Conservation (phyloP, 2,888 invertebrate genomes). For the Lamproptera curius region DNA sequence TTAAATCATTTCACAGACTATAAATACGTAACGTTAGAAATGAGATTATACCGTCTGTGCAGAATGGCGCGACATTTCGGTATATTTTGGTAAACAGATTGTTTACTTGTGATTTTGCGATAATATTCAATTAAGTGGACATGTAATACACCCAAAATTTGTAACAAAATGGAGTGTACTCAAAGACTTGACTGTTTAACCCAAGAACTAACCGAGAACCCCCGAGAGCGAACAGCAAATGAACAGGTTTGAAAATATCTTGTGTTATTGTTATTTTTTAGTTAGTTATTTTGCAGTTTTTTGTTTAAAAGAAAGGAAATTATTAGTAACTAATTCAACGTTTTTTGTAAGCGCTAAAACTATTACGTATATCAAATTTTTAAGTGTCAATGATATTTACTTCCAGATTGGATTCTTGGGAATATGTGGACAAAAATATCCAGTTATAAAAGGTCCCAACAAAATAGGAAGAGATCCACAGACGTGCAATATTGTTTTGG, state of each 20-base stretch:
- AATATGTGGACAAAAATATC: constrained; percentile 59
- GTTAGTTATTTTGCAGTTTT: no score
- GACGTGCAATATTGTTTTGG: constrained; percentile 55
- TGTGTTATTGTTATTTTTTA: no score
- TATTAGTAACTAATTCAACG: no score
- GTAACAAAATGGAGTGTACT: constrained; percentile 54
- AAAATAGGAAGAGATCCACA: constrained; percentile 65
- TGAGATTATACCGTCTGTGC: no score
- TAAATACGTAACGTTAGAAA: no score
- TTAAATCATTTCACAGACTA: no score
- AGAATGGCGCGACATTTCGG: not conserved
- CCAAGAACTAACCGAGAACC: constrained; percentile 45
- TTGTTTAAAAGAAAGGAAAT: no score
- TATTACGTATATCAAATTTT: no score
- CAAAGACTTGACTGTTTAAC: constrained; percentile 54
- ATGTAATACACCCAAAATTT: not conserved
- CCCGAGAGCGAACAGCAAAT: constrained; percentile 38
- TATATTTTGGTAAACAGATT: not conserved
- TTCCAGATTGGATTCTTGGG: constrained; percentile 66
- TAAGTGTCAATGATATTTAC: constrained; percentile 4
- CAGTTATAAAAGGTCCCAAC: constrained; percentile 59
- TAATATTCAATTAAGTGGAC: not conserved
- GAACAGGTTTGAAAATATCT: constrained; percentile 55
- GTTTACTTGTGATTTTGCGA: not conserved
- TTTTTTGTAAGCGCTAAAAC: no score